Conservation (phyloP, 2,888 invertebrate species). For the Athalia rosae region DNA sequence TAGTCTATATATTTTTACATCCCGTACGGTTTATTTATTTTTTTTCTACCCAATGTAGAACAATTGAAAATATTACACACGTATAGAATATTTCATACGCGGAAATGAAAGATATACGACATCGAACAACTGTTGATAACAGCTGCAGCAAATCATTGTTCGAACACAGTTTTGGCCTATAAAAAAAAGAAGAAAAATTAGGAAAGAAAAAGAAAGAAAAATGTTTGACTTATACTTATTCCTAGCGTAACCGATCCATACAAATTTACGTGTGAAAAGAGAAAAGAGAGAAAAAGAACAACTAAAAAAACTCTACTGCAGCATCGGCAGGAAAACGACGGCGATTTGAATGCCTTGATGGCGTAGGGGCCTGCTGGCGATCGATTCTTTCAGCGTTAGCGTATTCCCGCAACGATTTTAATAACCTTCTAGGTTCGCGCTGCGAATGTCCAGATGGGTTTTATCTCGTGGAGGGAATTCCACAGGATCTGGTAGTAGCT, state of each 20-base stretch:
- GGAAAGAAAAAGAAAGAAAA: no score
- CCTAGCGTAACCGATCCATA: not conserved
- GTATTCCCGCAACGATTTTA: conserved; percentile 53
- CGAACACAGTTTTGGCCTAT: no score
- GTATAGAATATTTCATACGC: no score
- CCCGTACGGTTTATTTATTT: not conserved
- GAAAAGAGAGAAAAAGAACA: no score
- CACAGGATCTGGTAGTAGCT: not conserved
- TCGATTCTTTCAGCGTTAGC: conserved; percentile 25
- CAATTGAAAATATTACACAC: no score
- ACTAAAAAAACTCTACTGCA: not conserved
- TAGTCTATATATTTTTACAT: not conserved
- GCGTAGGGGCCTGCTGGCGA: not conserved
- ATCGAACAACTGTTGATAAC: no score
- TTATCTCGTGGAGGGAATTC: not conserved
- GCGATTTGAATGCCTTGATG: conserved; percentile 42
- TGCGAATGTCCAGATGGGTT: not conserved
- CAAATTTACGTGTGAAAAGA: not conserved
- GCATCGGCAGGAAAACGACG: conserved; percentile 9
- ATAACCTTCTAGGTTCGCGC: conserved; percentile 45
- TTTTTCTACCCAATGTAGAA: not conserved
- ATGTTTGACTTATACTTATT: no score
- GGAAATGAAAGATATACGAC: no score
- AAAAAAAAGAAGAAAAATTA: no score
- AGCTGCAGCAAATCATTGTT: no score